Conservation (phyloP, 2,113 vertebrate genomes). For the Cercocebus atys region DNA sequence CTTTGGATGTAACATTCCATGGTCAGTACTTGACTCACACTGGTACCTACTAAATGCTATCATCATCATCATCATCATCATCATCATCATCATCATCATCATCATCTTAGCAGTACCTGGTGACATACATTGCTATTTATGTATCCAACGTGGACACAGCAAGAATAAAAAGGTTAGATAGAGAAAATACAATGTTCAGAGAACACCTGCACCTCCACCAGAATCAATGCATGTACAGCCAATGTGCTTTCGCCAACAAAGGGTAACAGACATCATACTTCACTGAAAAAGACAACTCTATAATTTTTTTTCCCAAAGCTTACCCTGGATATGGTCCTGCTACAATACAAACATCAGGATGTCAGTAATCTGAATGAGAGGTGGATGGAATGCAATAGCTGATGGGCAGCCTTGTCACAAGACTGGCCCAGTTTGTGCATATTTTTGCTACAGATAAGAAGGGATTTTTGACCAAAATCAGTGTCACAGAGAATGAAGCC, state of each 20-base stretch:
- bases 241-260: background rate
- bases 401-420: background rate
- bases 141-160: background rate
- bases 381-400: background rate
- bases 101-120: background rate
- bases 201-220: background rate
- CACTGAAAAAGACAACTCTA: background rate
- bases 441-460: background rate
- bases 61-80: background rate
- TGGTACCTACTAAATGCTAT: background rate
- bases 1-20: background rate
- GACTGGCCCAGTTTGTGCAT: background rate
- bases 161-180: background rate
- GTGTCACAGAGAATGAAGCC: background rate
- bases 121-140: background rate
- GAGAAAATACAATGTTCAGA: background rate
- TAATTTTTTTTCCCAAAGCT: background rate
- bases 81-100: background rate
- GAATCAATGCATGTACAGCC: background rate
- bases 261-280: background rate
- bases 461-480: background rate
- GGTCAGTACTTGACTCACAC: background rate
- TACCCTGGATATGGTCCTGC: background rate
- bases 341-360: background rate
- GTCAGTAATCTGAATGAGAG: background rate